Evolutionary conservation across 2,888 invertebrate species (phyloP), one percentile per base, ranked within the genome.

Genomic region (Amiota mariae): DNA sequence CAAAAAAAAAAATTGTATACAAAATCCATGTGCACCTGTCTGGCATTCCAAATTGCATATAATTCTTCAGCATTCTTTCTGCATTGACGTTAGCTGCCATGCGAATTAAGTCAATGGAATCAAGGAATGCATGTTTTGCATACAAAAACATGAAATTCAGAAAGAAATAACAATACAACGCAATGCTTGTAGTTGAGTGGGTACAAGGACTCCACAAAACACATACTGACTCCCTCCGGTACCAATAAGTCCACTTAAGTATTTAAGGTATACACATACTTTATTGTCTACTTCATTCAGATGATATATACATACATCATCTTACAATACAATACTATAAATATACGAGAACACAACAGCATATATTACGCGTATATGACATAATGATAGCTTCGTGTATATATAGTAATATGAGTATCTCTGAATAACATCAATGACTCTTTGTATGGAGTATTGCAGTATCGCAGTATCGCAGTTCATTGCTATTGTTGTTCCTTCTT

Each of bases 81-180:
- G 59, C 57, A 24, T 10, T 49, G 46, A 57, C 64, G 3, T 36
- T 36, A 6, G 59, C 51, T 70, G 72, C 51, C 24, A 20, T 36
- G 66, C 24, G 61, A 49, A 20, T 46, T 66, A 12, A 59, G 59
- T 48, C 48, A 13, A 51, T 54, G 11, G 46, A 80, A 47, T 76
- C 49, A 64, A 70, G 68, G 67, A 70, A 70, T 74, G 70, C 82
- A 77, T 79, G 85, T 72, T 83, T 81, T 84, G 83, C 83, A 83
- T 83, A 82, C 78, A 82, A 85, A 47, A 47, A n/a, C 13, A 15
- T 57, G 18, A 18, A 20, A 54, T n/a, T 10, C 8, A 20, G 59
- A 18, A 15, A 20, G 59, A 18, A 15, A 20, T 20, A 12, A 36
- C 3, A 36, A 36, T 6, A 36, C 36, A 36, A 2, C 3, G 24